phyloP scores from a whole-genome alignment of 2,888 invertebrate genomes.

The Coleophora flavipennella region DNA sequence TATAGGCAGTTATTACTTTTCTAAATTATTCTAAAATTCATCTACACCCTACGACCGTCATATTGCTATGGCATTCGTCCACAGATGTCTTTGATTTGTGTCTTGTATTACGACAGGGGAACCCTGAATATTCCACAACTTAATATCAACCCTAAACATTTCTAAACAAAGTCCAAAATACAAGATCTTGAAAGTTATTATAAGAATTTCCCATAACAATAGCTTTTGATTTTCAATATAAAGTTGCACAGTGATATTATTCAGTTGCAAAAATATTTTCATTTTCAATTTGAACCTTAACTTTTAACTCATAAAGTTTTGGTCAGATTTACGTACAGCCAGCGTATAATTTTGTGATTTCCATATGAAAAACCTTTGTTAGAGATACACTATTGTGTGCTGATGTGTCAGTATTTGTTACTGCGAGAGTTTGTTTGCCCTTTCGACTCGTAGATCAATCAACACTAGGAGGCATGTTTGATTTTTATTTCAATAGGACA shows the following conservation, averaged over 20 bases:
- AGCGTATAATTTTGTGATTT: no score
- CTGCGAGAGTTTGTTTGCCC: conserved; percentile 32
- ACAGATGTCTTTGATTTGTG: conserved; percentile 32
- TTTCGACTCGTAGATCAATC: conserved; percentile 12
- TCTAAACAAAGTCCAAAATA: no score
- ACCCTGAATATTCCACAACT: neutral
- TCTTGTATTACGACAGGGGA: conserved; percentile 12
- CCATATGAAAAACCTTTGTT: conserved; percentile 7
- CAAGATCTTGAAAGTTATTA: neutral
- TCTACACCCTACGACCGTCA: conserved; percentile 12
- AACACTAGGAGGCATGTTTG: neutral
- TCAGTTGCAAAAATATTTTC: neutral
- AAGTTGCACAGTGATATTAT: conserved; percentile 3
- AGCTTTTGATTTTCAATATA: conserved; percentile 23
- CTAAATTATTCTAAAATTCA: neutral
- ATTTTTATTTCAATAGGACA: conserved; percentile 11
- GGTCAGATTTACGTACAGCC: no score
- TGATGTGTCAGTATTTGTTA: conserved; percentile 27
- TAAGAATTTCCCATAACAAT: conserved; percentile 15
- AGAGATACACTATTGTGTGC: conserved; percentile 17
- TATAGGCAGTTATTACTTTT: neutral
- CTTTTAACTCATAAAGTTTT: conserved; percentile 2
- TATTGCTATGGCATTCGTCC: conserved; percentile 21
- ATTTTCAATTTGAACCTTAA: conserved; percentile 1
- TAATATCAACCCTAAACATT: no score